phyloP scores from a whole-genome alignment of 2,797 vertebrate species.

The Tapera naevia region DNA sequence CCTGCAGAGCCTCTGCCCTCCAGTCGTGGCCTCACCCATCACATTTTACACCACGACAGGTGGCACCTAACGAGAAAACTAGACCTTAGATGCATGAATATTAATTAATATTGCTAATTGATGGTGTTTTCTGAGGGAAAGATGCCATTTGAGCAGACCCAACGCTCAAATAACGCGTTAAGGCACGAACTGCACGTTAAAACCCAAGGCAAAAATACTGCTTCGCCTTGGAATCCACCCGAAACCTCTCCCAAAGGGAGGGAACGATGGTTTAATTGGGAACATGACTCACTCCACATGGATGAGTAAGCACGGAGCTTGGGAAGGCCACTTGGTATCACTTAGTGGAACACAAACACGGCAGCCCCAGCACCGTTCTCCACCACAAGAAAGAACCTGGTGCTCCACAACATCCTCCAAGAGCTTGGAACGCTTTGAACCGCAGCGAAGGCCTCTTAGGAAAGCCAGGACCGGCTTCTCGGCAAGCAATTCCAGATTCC shows the following conservation, averaged over 20 bases:
- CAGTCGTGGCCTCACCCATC: accelerated
- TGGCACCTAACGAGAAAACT: not conserved
- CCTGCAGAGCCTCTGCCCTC: not conserved
- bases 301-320: not conserved
- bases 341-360: not conserved
- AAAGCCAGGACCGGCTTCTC: not conserved
- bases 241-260: not conserved
- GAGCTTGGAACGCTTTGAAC: not conserved
- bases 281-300: not conserved
- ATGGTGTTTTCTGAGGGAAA: not conserved
- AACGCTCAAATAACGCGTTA: not conserved
- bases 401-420: not conserved
- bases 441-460: not conserved
- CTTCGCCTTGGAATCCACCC: not conserved
- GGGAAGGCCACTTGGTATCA: not conserved
- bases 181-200: not conserved
- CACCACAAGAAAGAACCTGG: not conserved
- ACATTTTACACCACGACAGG: accelerated
- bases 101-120: not conserved
- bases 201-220: not conserved
- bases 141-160: too few species aligned
- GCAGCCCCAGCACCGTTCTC: not conserved
- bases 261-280: not conserved
- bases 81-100: not conserved
- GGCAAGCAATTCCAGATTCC: not conserved